phyloP scores from a whole-genome alignment of 1,140 invertebrate genomes.

The Drosophila seguyi region DNA sequence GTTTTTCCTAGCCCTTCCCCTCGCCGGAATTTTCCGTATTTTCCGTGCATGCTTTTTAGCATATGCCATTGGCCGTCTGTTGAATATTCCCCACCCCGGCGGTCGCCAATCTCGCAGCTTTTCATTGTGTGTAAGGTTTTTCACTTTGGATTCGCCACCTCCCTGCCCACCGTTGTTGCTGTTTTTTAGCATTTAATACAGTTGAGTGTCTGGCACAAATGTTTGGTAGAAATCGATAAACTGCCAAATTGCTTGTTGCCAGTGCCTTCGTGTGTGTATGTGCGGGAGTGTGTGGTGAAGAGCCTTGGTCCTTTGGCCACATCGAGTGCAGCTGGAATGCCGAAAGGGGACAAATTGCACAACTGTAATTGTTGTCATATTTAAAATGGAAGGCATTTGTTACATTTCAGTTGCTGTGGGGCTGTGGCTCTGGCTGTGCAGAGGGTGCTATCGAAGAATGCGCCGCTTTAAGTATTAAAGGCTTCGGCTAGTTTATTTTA shows the following conservation, averaged over 20 bases:
- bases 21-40: conserved; percentile 73
- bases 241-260: conserved; percentile 83
- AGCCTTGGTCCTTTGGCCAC: conserved; percentile 61
- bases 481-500: neutral
- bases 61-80: conserved; percentile 79
- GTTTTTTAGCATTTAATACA: conserved; percentile 84
- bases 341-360: conserved; percentile 80
- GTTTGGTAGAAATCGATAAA: conserved; percentile 84
- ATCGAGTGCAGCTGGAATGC: conserved; percentile 64
- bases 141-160: conserved; percentile 63
- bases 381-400: conserved; percentile 81
- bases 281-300: conserved; percentile 59
- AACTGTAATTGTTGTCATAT: conserved; percentile 83
- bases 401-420: conserved; percentile 55
- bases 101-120: conserved; percentile 62
- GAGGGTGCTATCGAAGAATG: neutral
- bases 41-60: conserved; percentile 74
- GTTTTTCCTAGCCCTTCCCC: conserved; percentile 36
- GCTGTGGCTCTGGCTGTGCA: conserved; percentile 14
- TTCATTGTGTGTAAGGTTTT: conserved; percentile 83
- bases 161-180: conserved; percentile 55
- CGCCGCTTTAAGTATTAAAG: conserved; percentile 27
- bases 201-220: conserved; percentile 84
- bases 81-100: conserved; percentile 15
- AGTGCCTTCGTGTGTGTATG: conserved; percentile 34